Percentiles rank a stretch among this genome's conserved stretches.
Conservation (phyloP, 2,113 vertebrate species). For the Gavia stellata region DNA sequence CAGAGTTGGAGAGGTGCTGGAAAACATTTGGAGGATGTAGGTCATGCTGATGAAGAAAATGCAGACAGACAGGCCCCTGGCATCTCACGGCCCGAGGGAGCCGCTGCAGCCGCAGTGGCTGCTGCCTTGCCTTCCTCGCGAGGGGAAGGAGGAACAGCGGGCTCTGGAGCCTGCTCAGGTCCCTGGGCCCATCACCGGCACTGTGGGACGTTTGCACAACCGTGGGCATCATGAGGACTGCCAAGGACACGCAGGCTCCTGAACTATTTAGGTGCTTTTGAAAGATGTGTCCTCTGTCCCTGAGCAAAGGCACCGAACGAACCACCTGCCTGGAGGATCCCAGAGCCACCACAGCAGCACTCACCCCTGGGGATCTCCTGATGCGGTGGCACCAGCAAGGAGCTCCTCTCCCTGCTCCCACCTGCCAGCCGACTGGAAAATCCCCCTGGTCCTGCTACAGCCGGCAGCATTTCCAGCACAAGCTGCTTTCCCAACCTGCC, state of each 20-base stretch:
- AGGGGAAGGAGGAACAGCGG: background rate
- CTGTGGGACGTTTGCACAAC: background rate
- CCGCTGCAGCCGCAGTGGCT: fast-evolving
- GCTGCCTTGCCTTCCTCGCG: fast-evolving
- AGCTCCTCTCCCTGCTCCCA: background rate
- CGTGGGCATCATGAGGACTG: too few species aligned
- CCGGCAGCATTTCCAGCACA: background rate
- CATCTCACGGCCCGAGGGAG: fast-evolving
- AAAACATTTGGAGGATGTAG: background rate
- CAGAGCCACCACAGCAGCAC: fast-evolving
- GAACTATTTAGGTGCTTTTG: background rate
- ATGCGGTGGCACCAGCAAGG: background rate
- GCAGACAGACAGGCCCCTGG: background rate
- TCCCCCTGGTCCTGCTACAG: background rate
- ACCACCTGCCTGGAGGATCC: background rate
- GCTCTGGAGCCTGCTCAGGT: fast-evolving
- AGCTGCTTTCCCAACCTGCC: background rate
- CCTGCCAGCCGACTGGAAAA: background rate
- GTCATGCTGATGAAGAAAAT: background rate
- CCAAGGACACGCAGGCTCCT: background rate
- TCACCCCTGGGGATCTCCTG: background rate
- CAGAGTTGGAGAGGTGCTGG: background rate
- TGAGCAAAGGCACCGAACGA: background rate
- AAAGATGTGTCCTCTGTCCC: background rate
- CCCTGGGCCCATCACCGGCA: background rate